Evolutionary conservation across 2,113 vertebrate species (phyloP).

Genomic region (Cryptotis parvus): DNA sequence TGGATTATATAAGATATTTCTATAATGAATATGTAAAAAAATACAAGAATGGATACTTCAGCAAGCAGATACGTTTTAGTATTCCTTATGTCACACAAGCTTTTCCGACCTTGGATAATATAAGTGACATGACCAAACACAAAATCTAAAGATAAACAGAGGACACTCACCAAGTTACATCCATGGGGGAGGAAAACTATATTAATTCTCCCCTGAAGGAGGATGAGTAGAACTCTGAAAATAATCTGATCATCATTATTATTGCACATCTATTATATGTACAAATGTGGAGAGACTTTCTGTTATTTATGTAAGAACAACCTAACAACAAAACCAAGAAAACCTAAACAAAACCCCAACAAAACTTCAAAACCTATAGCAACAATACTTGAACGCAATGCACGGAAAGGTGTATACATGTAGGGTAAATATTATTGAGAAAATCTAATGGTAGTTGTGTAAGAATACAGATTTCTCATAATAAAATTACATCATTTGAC

Average conservation of each 20-base stretch:
- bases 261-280: neutral
- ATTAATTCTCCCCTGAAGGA: neutral
- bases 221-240: neutral
- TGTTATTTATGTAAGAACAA: neutral
- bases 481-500: neutral
- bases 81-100: neutral
- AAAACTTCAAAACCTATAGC: too few relatives aligned
- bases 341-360: too few relatives aligned
- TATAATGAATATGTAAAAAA: neutral
- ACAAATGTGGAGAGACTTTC: neutral
- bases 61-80: neutral
- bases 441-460: neutral
- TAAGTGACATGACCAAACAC: neutral
- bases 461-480: neutral
- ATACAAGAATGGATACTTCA: neutral
- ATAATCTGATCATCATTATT: neutral
- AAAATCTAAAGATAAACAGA: neutral
- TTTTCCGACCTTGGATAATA: neutral
- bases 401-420: neutral
- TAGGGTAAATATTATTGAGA: neutral
- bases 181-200: neutral
- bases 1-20: neutral
- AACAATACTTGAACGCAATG: too few relatives aligned
- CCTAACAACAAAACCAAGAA: too few relatives aligned
- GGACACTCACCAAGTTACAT: neutral